Base-by-base conservation (phyloP, 2,797 vertebrate genomes). In the Schizothorax lantsangensis region DNA sequence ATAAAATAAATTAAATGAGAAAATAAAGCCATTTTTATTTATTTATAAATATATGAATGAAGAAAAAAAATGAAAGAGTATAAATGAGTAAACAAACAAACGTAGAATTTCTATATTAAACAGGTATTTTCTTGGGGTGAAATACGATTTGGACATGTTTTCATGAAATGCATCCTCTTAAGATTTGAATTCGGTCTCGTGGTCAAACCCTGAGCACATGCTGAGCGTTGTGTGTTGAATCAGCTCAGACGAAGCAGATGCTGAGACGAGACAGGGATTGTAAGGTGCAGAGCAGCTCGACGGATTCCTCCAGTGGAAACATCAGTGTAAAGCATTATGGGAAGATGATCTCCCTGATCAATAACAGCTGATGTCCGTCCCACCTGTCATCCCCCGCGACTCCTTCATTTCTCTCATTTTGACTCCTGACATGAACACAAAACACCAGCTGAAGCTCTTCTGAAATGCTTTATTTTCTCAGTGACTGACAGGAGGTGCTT, bases 361-460 rank as follows among this genome's bases (percentile, higher is more conserved):
- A 95, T 94, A 95, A 90, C 75, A 86, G 87, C 84, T 93, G 92
- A 92, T 92, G 90, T 91, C 86, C 89, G 88, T 87, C 89, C 89
- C 30, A 52, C 15, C 78, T 68, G 79, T 87, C 88, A 73, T 17
- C 75, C 57, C 47, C 57, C 33, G 3, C 54, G 7, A 57, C 64
- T 38, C 73, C 69, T 38, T 87, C 81, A 57, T 19, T 38, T 79
- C 45, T 74, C 23, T 68, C 45, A 17, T 23, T 47, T 10, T 33
- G 19, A 14, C 40, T 40, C 23, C 33, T 0, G 30, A 57, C 81
- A 62, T 38, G 14, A 15, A 74, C 68, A 43, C 7, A 21, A 3
- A 15, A 21, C 12, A 57, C 23, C 6, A 12, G 8, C 68, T 8
- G 38, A 15, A 15, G 10, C 45, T 10, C 59, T 33, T 33, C 1